Conservation (phyloP, 2,113 vertebrate genomes). For the Albula goreensis region DNA sequence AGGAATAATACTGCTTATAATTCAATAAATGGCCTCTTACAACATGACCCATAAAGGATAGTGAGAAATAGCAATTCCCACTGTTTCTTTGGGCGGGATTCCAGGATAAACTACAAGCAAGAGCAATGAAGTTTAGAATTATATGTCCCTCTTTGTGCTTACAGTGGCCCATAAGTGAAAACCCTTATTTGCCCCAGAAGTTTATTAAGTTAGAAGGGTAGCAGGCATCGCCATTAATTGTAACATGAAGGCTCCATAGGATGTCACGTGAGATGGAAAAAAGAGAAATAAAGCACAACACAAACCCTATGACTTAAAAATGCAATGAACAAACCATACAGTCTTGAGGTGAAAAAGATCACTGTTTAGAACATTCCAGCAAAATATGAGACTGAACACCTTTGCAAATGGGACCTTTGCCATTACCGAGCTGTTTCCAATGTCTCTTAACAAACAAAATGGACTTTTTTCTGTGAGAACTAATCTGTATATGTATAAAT, state of each 20-base stretch:
- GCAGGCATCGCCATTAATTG: slow-evolving; percentile 64
- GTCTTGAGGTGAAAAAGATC: neutral
- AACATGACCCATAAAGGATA: slow-evolving; percentile 33
- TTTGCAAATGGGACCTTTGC: neutral
- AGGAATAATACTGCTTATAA: slow-evolving; percentile 38
- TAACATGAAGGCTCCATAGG: slow-evolving; percentile 55
- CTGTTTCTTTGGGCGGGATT: slow-evolving; percentile 65
- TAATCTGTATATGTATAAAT: neutral
- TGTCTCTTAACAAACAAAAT: neutral
- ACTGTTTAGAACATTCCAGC: slow-evolving; percentile 6
- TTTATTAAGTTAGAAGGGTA: slow-evolving; percentile 68
- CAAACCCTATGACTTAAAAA: slow-evolving; percentile 38
- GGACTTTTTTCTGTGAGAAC: neutral
- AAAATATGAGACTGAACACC: neutral
- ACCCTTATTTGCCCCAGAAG: slow-evolving; percentile 65
- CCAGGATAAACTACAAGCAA: slow-evolving; percentile 71
- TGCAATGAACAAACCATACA: slow-evolving; percentile 51
- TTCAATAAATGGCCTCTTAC: slow-evolving; percentile 30
- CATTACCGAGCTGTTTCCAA: neutral
- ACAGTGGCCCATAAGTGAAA: slow-evolving; percentile 48
- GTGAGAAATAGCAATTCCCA: slow-evolving; percentile 51
- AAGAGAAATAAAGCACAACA: slow-evolving; percentile 54
- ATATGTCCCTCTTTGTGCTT: slow-evolving; percentile 62
- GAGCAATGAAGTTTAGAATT: slow-evolving; percentile 54
- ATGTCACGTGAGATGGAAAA: slow-evolving; percentile 31